Conservation (phyloP, 2,797 vertebrate genomes). For the Hemitrygon akajei region DNA sequence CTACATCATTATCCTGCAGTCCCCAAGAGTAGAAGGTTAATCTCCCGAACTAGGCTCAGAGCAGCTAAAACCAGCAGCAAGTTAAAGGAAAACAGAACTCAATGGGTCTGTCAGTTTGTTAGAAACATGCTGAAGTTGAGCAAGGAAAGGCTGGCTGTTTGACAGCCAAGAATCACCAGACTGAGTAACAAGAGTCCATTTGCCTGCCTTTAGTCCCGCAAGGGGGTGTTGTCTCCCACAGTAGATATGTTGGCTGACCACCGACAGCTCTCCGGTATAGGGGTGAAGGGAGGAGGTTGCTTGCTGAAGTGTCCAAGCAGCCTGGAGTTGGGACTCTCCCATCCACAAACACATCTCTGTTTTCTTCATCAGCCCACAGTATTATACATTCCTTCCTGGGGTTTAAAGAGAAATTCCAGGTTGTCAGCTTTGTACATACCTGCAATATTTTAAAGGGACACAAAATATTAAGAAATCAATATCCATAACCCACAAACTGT, state of each 20-base stretch:
- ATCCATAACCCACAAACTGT: neutral
- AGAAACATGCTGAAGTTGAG: neutral
- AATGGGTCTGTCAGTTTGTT: neutral
- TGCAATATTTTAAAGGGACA: neutral
- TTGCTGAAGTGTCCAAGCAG: neutral
- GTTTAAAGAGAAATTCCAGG: neutral
- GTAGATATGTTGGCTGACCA: neutral
- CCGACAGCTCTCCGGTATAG: neutral
- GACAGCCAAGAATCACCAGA: neutral
- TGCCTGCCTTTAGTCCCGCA: neutral
- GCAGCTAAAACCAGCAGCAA: neutral
- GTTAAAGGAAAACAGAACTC: neutral
- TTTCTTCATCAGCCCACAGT: neutral
- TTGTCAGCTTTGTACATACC: too few relatives aligned
- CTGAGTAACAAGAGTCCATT: neutral
- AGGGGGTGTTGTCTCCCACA: neutral
- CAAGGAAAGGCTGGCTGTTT: neutral
- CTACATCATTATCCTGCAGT: neutral
- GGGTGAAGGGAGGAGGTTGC: neutral
- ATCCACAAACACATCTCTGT: neutral
- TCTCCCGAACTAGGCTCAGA: neutral
- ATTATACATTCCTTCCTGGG: neutral
- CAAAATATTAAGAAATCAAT: neutral
- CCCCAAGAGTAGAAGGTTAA: neutral
- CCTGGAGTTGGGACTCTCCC: neutral